Conservation (phyloP, 2,113 vertebrate species). For the Planiliza haematocheilus region DNA sequence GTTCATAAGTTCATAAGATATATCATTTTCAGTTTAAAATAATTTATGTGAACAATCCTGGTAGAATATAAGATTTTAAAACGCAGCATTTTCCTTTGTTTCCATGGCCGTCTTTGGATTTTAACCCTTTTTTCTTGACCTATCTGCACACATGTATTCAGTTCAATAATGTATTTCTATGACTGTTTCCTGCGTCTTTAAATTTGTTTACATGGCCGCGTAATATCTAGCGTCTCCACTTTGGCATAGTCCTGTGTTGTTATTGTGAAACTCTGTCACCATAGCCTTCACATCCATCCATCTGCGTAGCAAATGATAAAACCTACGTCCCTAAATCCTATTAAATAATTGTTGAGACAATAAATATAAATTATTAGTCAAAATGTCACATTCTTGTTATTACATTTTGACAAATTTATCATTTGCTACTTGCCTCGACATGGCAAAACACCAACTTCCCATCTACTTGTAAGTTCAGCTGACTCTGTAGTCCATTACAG, state of each 20-base stretch:
- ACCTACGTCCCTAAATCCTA: background rate
- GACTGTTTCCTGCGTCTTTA: background rate
- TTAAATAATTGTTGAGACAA: background rate
- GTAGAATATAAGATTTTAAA: too few species aligned
- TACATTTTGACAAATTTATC: constrained; percentile 26
- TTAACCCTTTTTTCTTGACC: too few species aligned
- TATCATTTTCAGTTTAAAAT: too few species aligned
- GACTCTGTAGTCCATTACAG: constrained; percentile 29
- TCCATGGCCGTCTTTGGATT: too few species aligned
- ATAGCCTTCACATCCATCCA: constrained; percentile 45
- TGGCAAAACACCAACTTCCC: constrained; percentile 10
- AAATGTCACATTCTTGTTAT: background rate
- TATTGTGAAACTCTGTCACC: constrained; percentile 9
- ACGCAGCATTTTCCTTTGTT: too few species aligned
- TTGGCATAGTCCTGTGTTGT: constrained; percentile 19
- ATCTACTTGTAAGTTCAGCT: constrained; percentile 27
- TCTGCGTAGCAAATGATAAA: constrained; percentile 51
- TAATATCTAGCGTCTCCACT: constrained; percentile 1
- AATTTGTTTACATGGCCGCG: background rate
- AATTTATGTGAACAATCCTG: too few species aligned
- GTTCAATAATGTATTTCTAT: background rate
- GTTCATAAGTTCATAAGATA: too few species aligned
- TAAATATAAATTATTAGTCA: background rate
- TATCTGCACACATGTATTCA: background rate
- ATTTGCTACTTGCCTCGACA: constrained; percentile 53